A percentile compares a stretch with the other conserved stretches of the same genome.
Evolutionary conservation across 2,113 vertebrate genomes (phyloP).

Genomic region (Verasper variegatus): DNA sequence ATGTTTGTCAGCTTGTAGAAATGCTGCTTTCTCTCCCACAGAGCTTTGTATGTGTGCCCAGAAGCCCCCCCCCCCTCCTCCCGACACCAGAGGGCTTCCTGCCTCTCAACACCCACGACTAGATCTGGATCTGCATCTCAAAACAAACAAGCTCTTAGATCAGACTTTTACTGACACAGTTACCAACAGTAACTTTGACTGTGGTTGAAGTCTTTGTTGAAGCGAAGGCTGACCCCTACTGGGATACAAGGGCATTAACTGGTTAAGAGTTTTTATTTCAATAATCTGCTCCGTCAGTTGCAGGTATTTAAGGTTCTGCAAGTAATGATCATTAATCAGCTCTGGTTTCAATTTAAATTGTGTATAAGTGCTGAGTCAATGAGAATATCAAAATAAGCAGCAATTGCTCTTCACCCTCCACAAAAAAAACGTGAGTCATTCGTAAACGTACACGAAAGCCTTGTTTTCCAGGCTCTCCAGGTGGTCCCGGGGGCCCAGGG

Average conservation of each 20-base stretch:
- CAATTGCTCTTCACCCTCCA: rapidly evolving
- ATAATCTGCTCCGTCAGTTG: not conserved
- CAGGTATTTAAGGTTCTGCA: not conserved
- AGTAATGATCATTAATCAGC: not conserved
- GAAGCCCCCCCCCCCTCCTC: not conserved
- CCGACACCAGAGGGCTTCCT: not conserved
- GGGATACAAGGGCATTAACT: conserved; percentile 40
- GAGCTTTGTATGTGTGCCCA: not conserved
- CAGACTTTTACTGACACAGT: conserved; percentile 7
- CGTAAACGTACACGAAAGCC: conserved; percentile 88
- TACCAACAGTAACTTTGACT: not conserved
- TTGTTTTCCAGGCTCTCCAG: conserved; percentile 85
- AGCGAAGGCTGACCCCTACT: conserved; percentile 71
- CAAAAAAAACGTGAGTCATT: not conserved
- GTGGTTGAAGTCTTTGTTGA: conserved; percentile 24
- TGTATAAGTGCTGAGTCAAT: not conserved
- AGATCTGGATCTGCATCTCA: conserved; percentile 13
- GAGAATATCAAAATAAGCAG: not conserved
- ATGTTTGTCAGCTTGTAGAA: not conserved
- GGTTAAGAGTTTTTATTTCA: not conserved
- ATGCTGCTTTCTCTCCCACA: not conserved
- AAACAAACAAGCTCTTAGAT: conserved; percentile 23
- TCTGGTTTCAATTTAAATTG: not conserved
- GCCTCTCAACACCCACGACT: not conserved
- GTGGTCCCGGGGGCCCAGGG: conserved; percentile 82